These are phyloP conservation scores for Chamaea fasciata DNA, from an alignment of 2,113 vertebrate species.

Conservation along the genomic window DNA sequence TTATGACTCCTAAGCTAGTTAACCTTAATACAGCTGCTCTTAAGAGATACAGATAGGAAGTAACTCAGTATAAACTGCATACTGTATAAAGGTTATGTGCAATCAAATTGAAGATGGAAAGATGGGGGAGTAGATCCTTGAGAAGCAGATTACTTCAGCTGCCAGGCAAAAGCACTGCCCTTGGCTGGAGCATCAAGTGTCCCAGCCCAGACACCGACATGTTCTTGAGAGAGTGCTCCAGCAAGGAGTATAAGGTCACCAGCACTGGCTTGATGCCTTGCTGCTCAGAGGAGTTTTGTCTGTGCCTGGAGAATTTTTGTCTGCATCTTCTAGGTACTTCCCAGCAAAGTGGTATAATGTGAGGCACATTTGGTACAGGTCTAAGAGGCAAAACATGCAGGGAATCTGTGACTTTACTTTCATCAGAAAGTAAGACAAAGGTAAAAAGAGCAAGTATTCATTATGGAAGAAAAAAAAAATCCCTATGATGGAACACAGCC, in stretches of 20 bases:
- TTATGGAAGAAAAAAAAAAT: neutral
- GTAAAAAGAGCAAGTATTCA: constrained; percentile 10
- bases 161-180: neutral
- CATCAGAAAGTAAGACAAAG: neutral
- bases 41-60: neutral
- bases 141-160: neutral
- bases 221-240: neutral
- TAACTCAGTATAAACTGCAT: neutral
- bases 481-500: neutral
- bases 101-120: neutral
- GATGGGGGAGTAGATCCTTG: neutral
- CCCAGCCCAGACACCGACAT: neutral
- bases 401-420: neutral
- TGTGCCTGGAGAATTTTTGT: neutral
- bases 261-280: neutral
- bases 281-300: neutral
- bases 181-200: neutral
- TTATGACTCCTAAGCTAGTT: neutral
- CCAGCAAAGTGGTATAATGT: neutral
- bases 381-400: neutral
- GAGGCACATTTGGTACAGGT: neutral
- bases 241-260: neutral
- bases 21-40: neutral
- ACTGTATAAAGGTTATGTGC: neutral
- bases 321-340: neutral